phyloP scores from a whole-genome alignment of 2,888 invertebrate species.

The Tenthredo amoena region DNA sequence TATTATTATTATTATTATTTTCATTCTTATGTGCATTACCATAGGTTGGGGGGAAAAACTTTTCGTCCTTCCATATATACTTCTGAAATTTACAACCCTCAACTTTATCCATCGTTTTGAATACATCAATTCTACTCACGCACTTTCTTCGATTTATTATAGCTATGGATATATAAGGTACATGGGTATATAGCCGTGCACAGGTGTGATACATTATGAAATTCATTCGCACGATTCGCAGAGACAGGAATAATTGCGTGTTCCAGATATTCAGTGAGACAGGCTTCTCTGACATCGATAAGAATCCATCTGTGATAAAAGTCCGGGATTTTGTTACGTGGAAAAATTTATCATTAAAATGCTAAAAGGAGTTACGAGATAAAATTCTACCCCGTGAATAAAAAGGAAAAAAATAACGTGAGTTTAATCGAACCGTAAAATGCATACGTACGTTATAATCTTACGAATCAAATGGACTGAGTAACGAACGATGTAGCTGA shows the following conservation, averaged over 20 bases:
- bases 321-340: neutral
- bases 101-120: conserved; percentile 23
- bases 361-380: neutral
- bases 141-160: conserved; percentile 19
- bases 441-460: neutral
- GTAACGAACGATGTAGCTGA: neutral
- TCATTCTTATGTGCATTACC: neutral
- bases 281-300: neutral
- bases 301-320: neutral
- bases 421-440: neutral
- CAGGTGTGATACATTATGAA: conserved; percentile 1
- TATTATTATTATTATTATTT: neutral
- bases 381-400: neutral
- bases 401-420: neutral
- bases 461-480: neutral
- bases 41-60: neutral
- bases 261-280: neutral
- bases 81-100: neutral
- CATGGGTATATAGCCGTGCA: neutral
- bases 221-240: neutral
- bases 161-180: neutral
- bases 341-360: neutral
- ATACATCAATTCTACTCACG: conserved; percentile 19
- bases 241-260: neutral
- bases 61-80: neutral